Base-by-base conservation (phyloP, 1,140 invertebrate genomes). In the Phymorhynchus buccinoides region DNA sequence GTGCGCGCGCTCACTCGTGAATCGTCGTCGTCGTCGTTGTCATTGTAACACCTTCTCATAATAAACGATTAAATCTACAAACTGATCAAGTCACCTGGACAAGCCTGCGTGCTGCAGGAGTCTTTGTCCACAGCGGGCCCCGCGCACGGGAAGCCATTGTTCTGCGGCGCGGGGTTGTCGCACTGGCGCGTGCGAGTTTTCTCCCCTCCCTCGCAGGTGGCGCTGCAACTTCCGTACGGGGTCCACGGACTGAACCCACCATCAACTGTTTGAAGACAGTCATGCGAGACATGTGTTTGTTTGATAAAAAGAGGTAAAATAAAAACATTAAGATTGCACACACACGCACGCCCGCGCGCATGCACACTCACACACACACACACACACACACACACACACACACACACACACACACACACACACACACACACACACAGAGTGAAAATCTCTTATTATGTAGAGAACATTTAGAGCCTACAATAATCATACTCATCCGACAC, bases 151-250 rank as follows among this genome's bases (percentile, higher is more conserved):
- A 14, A 30, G n/a, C 86, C 87, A 32, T 75, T 85, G 75, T 84
- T 66, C 35, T 80, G 37, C n/a, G 86, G 84, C 27, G 30, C 52
- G 48, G 87, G 86, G 16, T 83, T 83, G 48, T 84, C 75, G 82
- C 87, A 88, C 0, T 44, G 18, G 56, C 87, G 71, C 12, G 42
- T 62, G 56, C 86, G 73, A 41, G 82, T 84, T 44, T 66, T 35
- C 27, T 48, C 82, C 66, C 88, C 88, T 56, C 32, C n/a, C 0
- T 32, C 85, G 83, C 88, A 88, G 27, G 79, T 87, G 39, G 83
- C 85, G 37, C 82, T 78, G 56, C 88, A 88, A n/a, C 2, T 14
- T 14, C 41, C 73, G 80, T 68, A 85, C 22, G 39, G 1, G 22
- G 52, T 42, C 84, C 85, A 89, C 1, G 42, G 6, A n/a, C 77